A percentile compares a stretch with the other conserved stretches of the same genome.
Evolutionary conservation across 2,113 vertebrate genomes (phyloP).

Genomic region (Rhinoptilus africanus): DNA sequence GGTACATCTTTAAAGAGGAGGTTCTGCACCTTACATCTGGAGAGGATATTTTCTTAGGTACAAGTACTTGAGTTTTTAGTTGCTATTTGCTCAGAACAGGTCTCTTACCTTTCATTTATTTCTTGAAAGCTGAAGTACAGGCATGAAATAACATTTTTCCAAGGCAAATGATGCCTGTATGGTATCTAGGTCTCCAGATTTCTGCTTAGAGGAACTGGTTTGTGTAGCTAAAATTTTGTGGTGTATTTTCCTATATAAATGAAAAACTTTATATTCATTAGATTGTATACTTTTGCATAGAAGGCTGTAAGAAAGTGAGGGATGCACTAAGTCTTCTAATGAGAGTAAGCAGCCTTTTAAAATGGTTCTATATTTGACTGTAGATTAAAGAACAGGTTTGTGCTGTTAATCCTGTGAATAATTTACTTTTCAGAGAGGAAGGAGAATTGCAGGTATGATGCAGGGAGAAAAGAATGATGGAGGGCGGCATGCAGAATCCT

Average conservation of each 20-base stretch:
- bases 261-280: background rate
- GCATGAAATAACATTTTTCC: background rate
- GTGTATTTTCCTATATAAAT: background rate
- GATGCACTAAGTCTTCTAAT: background rate
- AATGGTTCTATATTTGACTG: background rate
- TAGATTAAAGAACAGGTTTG: constrained; percentile 17
- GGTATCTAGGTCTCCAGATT: background rate
- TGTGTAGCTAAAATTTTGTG: background rate
- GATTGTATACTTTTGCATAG: background rate
- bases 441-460: background rate
- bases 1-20: background rate
- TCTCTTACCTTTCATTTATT: background rate
- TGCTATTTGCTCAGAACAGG: background rate
- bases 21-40: background rate
- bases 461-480: background rate
- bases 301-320: background rate
- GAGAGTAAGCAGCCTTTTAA: background rate
- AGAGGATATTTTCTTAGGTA: background rate
- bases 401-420: constrained; percentile 44
- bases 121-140: background rate
- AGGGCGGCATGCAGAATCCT: background rate
- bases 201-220: background rate
- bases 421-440: background rate
- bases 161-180: background rate
- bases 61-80: background rate